Evolutionary conservation across 1,140 invertebrate species (phyloP), one percentile per base, ranked within the genome.

Genomic region (Vanessa tameamea): DNA sequence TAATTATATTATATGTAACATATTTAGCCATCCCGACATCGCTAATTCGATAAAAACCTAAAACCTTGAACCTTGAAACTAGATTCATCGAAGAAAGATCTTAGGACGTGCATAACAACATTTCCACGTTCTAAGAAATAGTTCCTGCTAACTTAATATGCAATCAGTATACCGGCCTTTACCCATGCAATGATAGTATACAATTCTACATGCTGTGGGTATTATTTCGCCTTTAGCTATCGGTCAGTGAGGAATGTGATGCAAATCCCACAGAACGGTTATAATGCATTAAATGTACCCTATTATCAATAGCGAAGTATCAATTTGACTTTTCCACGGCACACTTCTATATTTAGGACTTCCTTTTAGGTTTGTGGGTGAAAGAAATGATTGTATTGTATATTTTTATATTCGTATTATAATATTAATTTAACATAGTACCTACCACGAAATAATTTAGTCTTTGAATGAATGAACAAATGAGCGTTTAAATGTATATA

Each of bases 141-240:
- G 31, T 59, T 57, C 66, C 55, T 69, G 53, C 66, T 48, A 43
- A 47, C 13, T 74, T 64, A 74, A 69, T 69, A 57, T 69, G 57
- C 72, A 69, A 61, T 69, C 72, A 68, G 31, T 47, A 50, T 20
- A 66, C 31, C 13, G 43, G 51, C 26, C 31, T 61, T 48, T 61
- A 69, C 63, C 37, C 55, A 59, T 66, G 61, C 73, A 57, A 59
- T 75, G 73, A 75, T 75, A 75, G 67, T 70, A 37, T 70, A 75
- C 67, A 75, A 69, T 74, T 69, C 47, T 48, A 64, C 72, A 69
- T 50, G 73, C 26, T 64, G 51, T 43, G 20, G 31, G 59, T 66
- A 70, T 53, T 59, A 59, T 73, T 76, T 69, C 48, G 75, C 80
- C 78, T 78, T 69, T 57, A 78, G 81, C 77, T 82, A 74, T 82